These are phyloP conservation scores for Tenthredo livida DNA, from an alignment of 2,888 invertebrate species.

Conservation along the genomic window DNA sequence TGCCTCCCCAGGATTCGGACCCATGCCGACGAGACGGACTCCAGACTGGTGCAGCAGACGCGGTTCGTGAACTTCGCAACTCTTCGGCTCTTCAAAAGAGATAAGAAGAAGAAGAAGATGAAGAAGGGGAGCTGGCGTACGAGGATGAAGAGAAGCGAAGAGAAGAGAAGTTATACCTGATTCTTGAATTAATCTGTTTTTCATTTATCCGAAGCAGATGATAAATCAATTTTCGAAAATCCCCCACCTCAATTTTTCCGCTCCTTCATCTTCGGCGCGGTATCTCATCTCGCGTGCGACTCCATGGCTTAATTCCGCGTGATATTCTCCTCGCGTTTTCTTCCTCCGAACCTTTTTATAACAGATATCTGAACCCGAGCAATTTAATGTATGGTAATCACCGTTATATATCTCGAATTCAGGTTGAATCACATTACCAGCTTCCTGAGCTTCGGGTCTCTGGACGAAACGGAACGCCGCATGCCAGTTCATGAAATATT, in stretches of 20 bases:
- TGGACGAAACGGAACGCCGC: conserved; percentile 1
- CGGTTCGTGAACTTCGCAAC: not conserved
- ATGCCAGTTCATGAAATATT: conserved; percentile 50
- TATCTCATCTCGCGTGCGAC: conserved; percentile 39
- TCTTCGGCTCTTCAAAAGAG: not conserved
- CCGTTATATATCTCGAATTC: conserved; percentile 29
- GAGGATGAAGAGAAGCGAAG: no score
- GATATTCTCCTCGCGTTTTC: not conserved
- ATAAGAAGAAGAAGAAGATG: not conserved
- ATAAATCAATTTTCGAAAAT: not conserved
- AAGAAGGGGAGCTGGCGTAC: not conserved
- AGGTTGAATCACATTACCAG: conserved; percentile 49
- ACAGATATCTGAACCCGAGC: not conserved
- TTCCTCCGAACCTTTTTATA: not conserved
- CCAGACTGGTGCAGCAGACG: not conserved
- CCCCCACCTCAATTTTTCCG: not conserved
- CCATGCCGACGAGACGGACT: not conserved
- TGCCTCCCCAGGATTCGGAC: conserved; percentile 6
- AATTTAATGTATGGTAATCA: conserved; percentile 48
- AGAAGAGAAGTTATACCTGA: no score
- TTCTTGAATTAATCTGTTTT: not conserved
- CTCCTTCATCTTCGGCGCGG: no score
- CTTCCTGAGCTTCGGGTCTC: conserved; percentile 16
- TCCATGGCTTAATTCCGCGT: conserved; percentile 7
- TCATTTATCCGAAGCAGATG: not conserved